phyloP scores from a whole-genome alignment of 2,113 vertebrate genomes.

The Haplochromis vanheusdeni region DNA sequence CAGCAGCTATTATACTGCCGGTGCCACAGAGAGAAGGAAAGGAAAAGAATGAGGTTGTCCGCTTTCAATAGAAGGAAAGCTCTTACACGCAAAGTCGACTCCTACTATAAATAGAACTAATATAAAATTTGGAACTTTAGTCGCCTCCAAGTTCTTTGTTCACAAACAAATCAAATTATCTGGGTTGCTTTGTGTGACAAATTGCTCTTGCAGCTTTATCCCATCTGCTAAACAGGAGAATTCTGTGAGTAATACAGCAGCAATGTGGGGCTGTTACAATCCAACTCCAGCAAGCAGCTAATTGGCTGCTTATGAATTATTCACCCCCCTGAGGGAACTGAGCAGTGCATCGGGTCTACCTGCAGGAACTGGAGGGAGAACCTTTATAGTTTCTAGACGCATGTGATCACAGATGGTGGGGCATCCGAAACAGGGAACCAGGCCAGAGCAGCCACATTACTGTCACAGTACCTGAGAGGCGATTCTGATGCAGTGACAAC shows the following conservation, averaged over 20 bases:
- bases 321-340: background rate
- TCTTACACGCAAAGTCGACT: background rate
- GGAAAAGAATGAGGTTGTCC: background rate
- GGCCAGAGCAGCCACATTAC: background rate
- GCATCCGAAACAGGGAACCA: background rate
- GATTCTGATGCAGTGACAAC: background rate
- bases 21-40: background rate
- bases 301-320: constrained; percentile 38
- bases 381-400: background rate
- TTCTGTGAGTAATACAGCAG: constrained; percentile 6
- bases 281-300: background rate
- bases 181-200: background rate
- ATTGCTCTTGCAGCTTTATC: background rate
- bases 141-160: background rate
- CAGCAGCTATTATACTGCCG: background rate
- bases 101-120: background rate
- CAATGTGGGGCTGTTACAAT: background rate
- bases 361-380: background rate
- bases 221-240: background rate
- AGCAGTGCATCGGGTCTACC: background rate
- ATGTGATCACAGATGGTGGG: constrained; percentile 2
- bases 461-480: background rate
- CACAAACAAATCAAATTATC: background rate
- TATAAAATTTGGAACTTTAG: background rate
- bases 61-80: background rate